Base-by-base conservation (phyloP, 2,113 vertebrate genomes). In the Chloropsis hardwickii region DNA sequence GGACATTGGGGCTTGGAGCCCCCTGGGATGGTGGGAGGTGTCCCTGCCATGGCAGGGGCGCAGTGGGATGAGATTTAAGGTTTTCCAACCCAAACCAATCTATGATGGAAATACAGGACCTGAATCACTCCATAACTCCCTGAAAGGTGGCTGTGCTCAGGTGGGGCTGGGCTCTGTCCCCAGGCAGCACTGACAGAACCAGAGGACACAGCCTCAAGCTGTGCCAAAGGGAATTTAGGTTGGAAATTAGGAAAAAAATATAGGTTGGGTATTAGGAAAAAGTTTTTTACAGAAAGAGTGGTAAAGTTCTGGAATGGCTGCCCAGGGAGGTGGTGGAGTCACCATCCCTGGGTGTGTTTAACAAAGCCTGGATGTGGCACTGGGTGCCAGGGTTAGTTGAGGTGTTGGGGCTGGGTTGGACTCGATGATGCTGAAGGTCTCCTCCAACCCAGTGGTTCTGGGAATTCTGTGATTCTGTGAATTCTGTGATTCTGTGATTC, bases 61-160 rank as follows among this genome's bases (percentile, higher is more conserved):
- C 37, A 0, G 16, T 0, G 0, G 6, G 57, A 14, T 73, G 48
- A 1, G 17, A 1, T 84, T 54, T 39, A 12, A 73, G 8, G 13
- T 1, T 7, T 83, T 5, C 40, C 57, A 3, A 33, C 2, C n/a
- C 50, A 23, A 64, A 64, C 5, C 9, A 39, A 16, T 19, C 45
- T 19, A 21, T 21, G 45, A 0, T 6, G 23, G 19, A n/a, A 88
- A 80, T 21, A 21, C 6, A 25, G 40, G 72, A 50, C 25, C 57
- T 58, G 14, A 73, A 42, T 42, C 42, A 16, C 42, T 42, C 42
- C 14, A 16, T 14, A 42, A 16, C 15, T 42, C 13, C 42, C 42
- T 42, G 42, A 42, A 42, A 15, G 42, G 42, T 42, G 42, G 42
- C 42, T 42, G 42, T 42, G 15, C 6, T 15, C 42, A 42, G 42